Base-by-base conservation (phyloP, 1,140 invertebrate genomes). In the Bombyx mandarina region DNA sequence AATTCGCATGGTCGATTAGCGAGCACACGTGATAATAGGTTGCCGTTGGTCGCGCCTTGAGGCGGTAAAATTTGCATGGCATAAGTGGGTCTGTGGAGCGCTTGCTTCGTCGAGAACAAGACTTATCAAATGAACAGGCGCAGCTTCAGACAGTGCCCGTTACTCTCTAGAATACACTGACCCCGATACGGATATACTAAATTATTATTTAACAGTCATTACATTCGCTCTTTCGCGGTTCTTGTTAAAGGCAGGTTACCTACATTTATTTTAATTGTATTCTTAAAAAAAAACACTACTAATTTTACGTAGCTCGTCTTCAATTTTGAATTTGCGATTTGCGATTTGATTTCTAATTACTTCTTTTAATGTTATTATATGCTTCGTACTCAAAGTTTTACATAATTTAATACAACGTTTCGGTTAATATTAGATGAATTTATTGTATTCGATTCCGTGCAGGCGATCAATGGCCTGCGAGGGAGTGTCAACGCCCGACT, bases 161-260 rank as follows among this genome's bases (percentile, higher is more conserved):
- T 83, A 82, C 58, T 69, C 60, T 54, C 58, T 48, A 58, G 67
- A 69, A 63, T 79, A 79, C 51, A 79, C 78, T 86, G 73, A 82
- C 82, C 76, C 66, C 76, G 74, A 77, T 81, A 71, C 67, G 70
- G 55, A 63, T 66, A 61, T 75, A 62, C 70, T 55, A 71, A 75
- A 72, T 67, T 71, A 69, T 71, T 67, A 65, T 57, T 58, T 61
- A 61, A 65, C 42, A 42, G 12, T 22, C 42, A 52, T 42, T 52
- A 51, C 6, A 22, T 35, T 35, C 26, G 26, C 26, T 35, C 26
- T 35, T 35, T 35, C 26, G 26, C 26, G 26, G 26, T 35, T 35
- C 26, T 35, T 35, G 26, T 35, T 35, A 2, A 35, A 35, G 26
- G 26, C 26, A 35, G 4, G 26, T 35, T 35, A 35, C 26, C 26